Evolutionary conservation across 1,140 invertebrate species (phyloP), one percentile per base, ranked within the genome.

Genomic region (Samia ricini): DNA sequence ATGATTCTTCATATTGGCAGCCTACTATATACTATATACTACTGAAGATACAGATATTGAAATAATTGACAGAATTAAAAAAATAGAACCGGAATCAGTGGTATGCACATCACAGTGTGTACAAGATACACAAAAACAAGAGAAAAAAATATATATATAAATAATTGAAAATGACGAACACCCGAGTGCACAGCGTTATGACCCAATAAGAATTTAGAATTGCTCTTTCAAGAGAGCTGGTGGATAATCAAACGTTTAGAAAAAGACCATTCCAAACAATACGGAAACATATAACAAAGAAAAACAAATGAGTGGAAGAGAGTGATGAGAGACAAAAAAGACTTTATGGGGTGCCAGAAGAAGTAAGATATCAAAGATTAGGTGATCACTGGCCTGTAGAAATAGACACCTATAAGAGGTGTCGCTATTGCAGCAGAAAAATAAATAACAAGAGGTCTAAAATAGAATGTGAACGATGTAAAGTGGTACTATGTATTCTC

Each of bases 341-440:
- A 21, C 2, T 58, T 19, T 21, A 42, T 20, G 29, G 56, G n/a
- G 22, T 50, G 2, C 58, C 58, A 23, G 58, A 60, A 1, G 48
- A 24, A 23, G 2, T 60, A 15, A 49, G 58, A 23, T 24, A 3
- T 22, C 3, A 49, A n/a, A 29, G 10, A 5, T 26, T 57, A 22
- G 61, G 61, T 12, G 33, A 49, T 12, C 61, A 63, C 19, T 29
- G 21, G 61, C 61, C 61, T 4, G 21, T 29, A 1, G 61, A 63
- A 33, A 19, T 56, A 50, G n/a, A 19, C 2, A 57, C 54, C 5
- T n/a, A 6, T 23, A 48, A 19, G 2, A 49, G 61, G 21, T 63
- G 61, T 50, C 8, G 61, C 0, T 48, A 4, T 12, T 63, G 61
- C 36, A 63, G 61, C 55, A 63, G 33, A 20, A 63, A 63, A 57